A percentile compares a stretch with the other conserved stretches of the same genome.
phyloP scores from a whole-genome alignment of 1,140 invertebrate species.

The Daktulosphaira vitifoliae region DNA sequence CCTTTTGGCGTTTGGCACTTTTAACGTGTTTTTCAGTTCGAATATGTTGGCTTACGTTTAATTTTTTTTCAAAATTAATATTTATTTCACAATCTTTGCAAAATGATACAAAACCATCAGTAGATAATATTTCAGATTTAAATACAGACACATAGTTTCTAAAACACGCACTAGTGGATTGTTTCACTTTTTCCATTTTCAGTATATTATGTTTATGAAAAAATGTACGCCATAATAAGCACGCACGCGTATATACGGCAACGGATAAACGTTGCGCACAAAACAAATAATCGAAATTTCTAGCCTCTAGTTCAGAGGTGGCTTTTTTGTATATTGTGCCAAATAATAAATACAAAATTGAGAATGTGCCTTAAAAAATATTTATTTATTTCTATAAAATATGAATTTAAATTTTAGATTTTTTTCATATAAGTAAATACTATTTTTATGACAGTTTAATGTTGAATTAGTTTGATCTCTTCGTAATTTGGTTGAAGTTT shows the following conservation, averaged over 20 bases:
- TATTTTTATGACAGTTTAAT: neutral
- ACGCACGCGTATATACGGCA: no score
- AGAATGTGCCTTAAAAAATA: constrained; percentile 2
- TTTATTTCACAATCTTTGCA: neutral
- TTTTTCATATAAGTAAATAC: neutral
- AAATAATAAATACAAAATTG: neutral
- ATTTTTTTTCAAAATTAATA: no score
- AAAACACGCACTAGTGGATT: no score
- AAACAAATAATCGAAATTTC: no score
- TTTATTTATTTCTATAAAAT: neutral
- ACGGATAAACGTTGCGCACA: no score
- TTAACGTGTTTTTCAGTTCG: no score
- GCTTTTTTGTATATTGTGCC: neutral
- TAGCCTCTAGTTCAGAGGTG: neutral
- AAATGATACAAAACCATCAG: neutral
- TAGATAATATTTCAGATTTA: no score
- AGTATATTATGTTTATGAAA: no score
- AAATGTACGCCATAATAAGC: no score
- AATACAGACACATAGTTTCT: neutral
- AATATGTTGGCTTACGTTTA: no score
- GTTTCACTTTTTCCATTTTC: no score
- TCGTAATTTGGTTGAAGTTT: neutral
- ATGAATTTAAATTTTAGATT: neutral
- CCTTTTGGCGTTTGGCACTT: no score
- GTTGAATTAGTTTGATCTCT: neutral